Conservation (phyloP, 2,797 vertebrate genomes). For the Xenopus petersii region DNA sequence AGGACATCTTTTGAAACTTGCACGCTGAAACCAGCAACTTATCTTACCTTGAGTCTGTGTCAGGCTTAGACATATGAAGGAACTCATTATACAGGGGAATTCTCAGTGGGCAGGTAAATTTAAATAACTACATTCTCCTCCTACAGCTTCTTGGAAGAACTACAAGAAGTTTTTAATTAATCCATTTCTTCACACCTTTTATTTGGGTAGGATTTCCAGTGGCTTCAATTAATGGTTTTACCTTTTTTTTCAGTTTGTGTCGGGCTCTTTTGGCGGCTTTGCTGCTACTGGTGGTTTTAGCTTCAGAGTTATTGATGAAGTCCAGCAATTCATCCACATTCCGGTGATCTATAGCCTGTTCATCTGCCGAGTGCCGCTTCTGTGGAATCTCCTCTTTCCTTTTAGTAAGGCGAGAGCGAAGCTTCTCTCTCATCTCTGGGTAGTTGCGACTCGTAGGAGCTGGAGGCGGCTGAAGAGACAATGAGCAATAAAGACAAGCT, state of each 20-base stretch:
- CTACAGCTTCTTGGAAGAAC: too few relatives aligned
- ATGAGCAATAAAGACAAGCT: conserved; percentile 4
- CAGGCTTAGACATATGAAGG: too few relatives aligned
- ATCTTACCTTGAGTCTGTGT: too few relatives aligned
- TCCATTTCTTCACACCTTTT: too few relatives aligned
- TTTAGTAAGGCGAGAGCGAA: conserved; percentile 89
- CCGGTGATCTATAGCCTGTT: conserved; percentile 84
- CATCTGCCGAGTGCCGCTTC: conserved; percentile 71
- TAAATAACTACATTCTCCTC: too few relatives aligned
- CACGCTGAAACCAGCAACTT: too few relatives aligned
- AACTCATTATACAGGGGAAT: too few relatives aligned
- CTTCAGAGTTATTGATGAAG: conserved; percentile 95
- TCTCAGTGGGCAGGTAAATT: too few relatives aligned
- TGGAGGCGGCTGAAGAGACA: conserved; percentile 80
- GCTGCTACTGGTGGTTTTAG: conserved; percentile 92
- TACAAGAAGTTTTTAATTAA: too few relatives aligned
- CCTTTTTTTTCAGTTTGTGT: conserved; percentile 98
- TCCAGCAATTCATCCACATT: conserved; percentile 93
- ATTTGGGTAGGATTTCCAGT: too few relatives aligned
- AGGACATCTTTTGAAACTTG: too few relatives aligned
- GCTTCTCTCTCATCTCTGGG: conserved; percentile 94
- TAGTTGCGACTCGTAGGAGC: conserved; percentile 98
- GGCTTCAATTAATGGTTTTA: conserved; percentile 47
- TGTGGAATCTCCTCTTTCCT: conserved; percentile 93
- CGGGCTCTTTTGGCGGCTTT: conserved; percentile 95